Base-by-base conservation (phyloP, 2,888 invertebrate species). In the Phlogophora meticulosa region DNA sequence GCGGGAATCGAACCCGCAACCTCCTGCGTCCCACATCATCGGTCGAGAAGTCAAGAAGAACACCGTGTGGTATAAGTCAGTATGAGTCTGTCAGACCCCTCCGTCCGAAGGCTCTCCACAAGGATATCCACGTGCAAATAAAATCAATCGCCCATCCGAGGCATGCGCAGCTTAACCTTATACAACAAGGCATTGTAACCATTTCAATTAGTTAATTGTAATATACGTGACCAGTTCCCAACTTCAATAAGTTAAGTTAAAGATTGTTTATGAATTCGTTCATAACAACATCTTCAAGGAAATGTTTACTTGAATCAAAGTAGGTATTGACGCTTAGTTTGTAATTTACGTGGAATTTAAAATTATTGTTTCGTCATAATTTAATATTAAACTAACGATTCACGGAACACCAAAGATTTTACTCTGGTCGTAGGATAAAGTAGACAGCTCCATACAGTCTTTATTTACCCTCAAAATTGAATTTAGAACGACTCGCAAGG, bases 381-480 rank as follows among this genome's bases (percentile, higher is more conserved):
- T 46, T 17, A 49, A n/a, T 17, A 43, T 5, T n/a, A 17, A 49
- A 66, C 51, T 10, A 45, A 9, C 20, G 20, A 58, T 65, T 58
- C 43, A 24, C 9, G 32, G 22, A 46, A 58, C 13, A 28, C 10
- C 34, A 15, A 57, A 38, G 13, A 40, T 66, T 40, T 38, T 5
- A 15, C 11, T 24, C 15, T 11, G 34, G n/a, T n/a, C 40, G 48
- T 49, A 73, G 34, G 28, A 53, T 49, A 40, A 66, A 45, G 15
- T 38, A 61, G 42, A 70, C 45, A 45, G 45, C 46, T 46, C 7
- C 36, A 24, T 51, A 22, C 43, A 72, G 52, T 24, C 68, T 72
- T 34, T 74, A 75, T 74, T 73, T 74, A 48, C 51, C 15, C 52
- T 53, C 34, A 36, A 62, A 62, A 69, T 73, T 69, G 43, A 65